Conservation (phyloP, 2,888 invertebrate genomes). For the Pristionchus arcanus region DNA sequence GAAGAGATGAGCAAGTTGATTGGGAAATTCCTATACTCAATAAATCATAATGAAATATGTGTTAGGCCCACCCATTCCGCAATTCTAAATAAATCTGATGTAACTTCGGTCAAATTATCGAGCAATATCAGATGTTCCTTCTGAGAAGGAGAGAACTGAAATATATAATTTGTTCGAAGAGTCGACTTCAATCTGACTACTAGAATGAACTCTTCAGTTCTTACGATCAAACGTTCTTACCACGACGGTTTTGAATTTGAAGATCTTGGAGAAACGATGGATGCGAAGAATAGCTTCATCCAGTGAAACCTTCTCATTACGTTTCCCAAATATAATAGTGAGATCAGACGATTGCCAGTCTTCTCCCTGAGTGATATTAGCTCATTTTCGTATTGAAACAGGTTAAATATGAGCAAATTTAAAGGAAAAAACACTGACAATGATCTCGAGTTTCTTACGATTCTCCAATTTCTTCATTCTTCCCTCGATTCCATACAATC, state of each 20-base stretch:
- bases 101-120: background rate
- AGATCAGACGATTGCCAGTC: background rate
- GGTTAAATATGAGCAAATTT: no score
- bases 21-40: background rate
- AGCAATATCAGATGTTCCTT: background rate
- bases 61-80: background rate
- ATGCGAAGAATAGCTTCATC: background rate
- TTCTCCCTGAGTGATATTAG: background rate
- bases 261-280: background rate
- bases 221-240: background rate
- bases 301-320: background rate
- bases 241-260: background rate
- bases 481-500: background rate
- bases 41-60: background rate
- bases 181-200: no score
- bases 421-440: no score
- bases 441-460: background rate
- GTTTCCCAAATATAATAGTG: background rate
- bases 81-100: background rate
- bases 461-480: background rate
- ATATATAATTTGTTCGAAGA: background rate
- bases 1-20: background rate
- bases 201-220: no score
- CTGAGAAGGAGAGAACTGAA: background rate
- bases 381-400: no score